A percentile compares a stretch with the other conserved stretches of the same genome.
Evolutionary conservation across 1,140 invertebrate genomes (phyloP).

Genomic region (Danaus plexippus): DNA sequence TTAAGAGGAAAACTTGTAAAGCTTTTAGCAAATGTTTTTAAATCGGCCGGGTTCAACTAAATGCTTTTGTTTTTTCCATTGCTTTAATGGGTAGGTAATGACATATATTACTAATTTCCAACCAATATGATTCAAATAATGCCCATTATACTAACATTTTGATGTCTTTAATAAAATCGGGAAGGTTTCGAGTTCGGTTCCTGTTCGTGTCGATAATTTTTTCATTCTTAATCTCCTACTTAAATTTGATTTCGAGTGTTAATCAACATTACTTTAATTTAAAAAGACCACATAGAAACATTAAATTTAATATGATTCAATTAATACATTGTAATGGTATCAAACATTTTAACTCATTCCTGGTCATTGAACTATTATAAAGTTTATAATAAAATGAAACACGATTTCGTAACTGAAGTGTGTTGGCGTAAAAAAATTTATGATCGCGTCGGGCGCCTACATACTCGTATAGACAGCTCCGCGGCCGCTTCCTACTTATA

Average conservation of each 20-base stretch:
- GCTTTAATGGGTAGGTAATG: too few relatives aligned
- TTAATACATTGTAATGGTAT: constrained; percentile 2
- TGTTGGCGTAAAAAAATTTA: constrained; percentile 54
- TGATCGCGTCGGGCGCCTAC: constrained; percentile 42
- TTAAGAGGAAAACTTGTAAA: constrained; percentile 46
- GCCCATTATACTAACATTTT: too few relatives aligned
- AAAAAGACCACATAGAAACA: constrained; percentile 1
- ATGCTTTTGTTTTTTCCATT: too few relatives aligned
- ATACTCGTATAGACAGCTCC: constrained; percentile 38
- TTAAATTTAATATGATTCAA: background rate
- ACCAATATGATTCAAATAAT: too few relatives aligned
- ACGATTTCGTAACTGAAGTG: constrained; percentile 34
- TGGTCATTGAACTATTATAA: constrained; percentile 22
- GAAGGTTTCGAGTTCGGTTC: constrained; percentile 16
- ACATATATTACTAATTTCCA: too few relatives aligned
- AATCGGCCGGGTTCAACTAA: constrained; percentile 34
- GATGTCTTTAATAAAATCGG: constrained; percentile 32
- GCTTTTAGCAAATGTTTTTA: constrained; percentile 65
- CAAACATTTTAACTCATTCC: constrained; percentile 8
- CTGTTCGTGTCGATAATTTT: too few relatives aligned
- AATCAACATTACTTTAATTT: background rate
- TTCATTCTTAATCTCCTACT: too few relatives aligned
- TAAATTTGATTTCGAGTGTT: too few relatives aligned
- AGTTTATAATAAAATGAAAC: constrained; percentile 17
- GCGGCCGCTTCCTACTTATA: constrained; percentile 57